Evolutionary conservation across 2,797 vertebrate genomes (phyloP), one percentile per base, ranked within the genome.

Genomic region (Decapterus maruadsi): DNA sequence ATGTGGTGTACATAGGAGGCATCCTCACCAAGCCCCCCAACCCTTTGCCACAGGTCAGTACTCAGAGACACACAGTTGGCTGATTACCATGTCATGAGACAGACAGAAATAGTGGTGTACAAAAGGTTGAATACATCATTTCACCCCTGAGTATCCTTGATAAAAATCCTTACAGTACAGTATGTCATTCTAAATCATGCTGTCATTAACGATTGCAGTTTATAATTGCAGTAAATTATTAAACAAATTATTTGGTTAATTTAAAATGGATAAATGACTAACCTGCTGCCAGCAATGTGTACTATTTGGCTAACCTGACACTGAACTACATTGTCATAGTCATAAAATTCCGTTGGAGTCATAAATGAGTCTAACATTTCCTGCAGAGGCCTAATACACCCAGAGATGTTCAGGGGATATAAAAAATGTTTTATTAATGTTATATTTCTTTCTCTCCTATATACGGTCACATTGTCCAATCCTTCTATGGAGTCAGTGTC

Each of bases 1-100:
- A 99, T 6, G 98, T 99, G 60, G 98, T 99, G 22, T 99, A 99
- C 57, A 97, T 99, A 38, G 98, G 98, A 83, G 98, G 98, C 82
- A 99, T 99, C 92, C 96, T 99, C 6, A 99, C 98, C 64, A 95
- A 96, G 83, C 97, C 98, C 0, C 96, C 97, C 75, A 95, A 90
- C 84, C 97, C 96, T 40, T 94, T 99, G 75, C 96, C 98, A 89
- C 94, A 99, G 96, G 98, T 99, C 95, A 96, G 97, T 93, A 95
- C 58, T 57, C 29, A 61, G 16, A 80, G 2, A 63, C 38, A 67
- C 55, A 64, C 20, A 63, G 9, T 64, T 34, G 29, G 36, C 31
- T 40, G 19, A 62, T 12, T 56, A 13, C 17, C 63, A 65, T 19
- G 48, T 17, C 14, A 34, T 19, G 16, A 77, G 4, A 4, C 0